Percentiles rank a stretch among this genome's conserved stretches.
Evolutionary conservation across 2,113 vertebrate genomes (phyloP).

Genomic region (Castor canadensis): DNA sequence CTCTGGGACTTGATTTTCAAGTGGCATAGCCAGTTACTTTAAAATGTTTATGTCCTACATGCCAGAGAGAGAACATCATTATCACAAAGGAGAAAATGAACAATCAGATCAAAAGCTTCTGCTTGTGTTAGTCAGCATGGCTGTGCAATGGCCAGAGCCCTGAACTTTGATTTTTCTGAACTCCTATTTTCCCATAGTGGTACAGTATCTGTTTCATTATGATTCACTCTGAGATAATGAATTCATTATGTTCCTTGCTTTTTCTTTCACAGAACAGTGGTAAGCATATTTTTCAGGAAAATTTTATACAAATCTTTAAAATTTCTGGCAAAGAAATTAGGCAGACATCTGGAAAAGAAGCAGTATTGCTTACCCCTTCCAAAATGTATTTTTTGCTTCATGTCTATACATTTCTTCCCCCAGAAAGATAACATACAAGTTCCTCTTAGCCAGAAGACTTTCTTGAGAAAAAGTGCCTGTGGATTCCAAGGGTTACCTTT

Average conservation of each 20-base stretch:
- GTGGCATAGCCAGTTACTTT: conserved; percentile 41
- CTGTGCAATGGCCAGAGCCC: background rate
- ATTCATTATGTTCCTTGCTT: conserved; percentile 42
- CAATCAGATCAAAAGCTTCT: background rate
- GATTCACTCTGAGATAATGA: conserved; percentile 60
- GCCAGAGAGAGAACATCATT: background rate
- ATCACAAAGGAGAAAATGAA: background rate
- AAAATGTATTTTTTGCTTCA: conserved; percentile 38
- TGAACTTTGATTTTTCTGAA: conserved; percentile 1
- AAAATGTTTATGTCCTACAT: conserved; percentile 52
- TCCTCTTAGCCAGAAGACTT: conserved; percentile 24
- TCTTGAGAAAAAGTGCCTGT: background rate
- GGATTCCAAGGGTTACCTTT: background rate
- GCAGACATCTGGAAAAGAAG: conserved; percentile 64
- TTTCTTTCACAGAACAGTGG: conserved; percentile 42
- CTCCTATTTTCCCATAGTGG: conserved; percentile 38
- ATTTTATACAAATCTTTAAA: conserved; percentile 58
- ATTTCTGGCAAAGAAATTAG: conserved; percentile 63
- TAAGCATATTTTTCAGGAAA: conserved; percentile 55
- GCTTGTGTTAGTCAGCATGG: background rate
- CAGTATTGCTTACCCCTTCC: background rate
- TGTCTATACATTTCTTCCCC: conserved; percentile 1
- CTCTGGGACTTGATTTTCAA: conserved; percentile 46
- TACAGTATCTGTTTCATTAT: background rate
- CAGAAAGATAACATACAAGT: conserved; percentile 36